These are phyloP conservation scores for Melinaea menophilus DNA, from an alignment of 2,888 invertebrate species.

Conservation along the genomic window DNA sequence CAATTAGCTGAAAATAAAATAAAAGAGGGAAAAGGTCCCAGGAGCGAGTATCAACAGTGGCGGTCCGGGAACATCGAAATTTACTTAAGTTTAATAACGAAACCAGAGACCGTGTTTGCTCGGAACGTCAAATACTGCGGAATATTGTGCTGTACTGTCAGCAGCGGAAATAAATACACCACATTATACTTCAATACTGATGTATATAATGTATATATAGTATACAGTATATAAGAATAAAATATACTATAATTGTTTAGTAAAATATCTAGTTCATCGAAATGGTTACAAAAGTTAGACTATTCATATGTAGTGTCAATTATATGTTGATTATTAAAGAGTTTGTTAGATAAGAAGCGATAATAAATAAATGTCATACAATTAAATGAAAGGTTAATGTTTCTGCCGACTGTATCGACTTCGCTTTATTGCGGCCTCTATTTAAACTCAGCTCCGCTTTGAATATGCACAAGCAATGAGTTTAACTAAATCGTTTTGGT, in stretches of 20 bases:
- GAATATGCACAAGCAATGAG: slow-evolving; percentile 62
- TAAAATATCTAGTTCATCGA: too few species aligned
- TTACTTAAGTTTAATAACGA: slow-evolving; percentile 77
- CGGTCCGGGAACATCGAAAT: slow-evolving; percentile 72
- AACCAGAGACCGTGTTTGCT: slow-evolving; percentile 74
- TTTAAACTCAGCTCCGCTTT: slow-evolving; percentile 52
- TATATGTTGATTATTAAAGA: too few species aligned
- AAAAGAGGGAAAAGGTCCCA: slow-evolving; percentile 23
- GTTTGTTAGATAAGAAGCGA: too few species aligned
- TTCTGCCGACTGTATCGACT: slow-evolving; percentile 34
- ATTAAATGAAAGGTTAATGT: neutral
- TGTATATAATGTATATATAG: neutral
- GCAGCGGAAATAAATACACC: slow-evolving; percentile 4
- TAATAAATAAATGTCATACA: too few species aligned
- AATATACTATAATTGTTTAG: neutral
- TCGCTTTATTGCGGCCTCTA: slow-evolving; percentile 57
- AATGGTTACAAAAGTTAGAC: too few species aligned
- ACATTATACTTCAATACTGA: neutral
- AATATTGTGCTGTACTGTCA: slow-evolving; percentile 43
- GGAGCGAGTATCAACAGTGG: slow-evolving; percentile 53
- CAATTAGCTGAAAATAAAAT: slow-evolving; percentile 29
- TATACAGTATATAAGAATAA: neutral
- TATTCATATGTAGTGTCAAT: too few species aligned
- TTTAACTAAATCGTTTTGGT: slow-evolving; percentile 44
- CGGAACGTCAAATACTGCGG: slow-evolving; percentile 62